Evolutionary conservation across 2,888 invertebrate species (phyloP).

Genomic region (Agrotis clavis): DNA sequence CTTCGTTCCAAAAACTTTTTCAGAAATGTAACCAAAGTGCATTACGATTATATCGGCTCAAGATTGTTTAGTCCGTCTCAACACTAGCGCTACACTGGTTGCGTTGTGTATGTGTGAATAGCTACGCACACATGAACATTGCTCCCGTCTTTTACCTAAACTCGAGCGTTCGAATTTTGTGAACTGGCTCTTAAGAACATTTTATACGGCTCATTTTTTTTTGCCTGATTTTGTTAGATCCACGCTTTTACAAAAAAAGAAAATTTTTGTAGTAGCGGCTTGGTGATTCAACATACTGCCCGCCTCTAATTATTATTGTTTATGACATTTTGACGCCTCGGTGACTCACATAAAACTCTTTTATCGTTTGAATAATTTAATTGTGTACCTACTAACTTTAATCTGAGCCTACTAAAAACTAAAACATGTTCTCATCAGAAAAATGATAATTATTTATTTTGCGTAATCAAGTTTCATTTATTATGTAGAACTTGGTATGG

Average conservation of each 20-base stretch:
- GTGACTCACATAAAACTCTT: constrained; percentile 50
- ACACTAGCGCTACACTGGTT: too few species aligned
- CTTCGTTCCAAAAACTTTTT: too few species aligned
- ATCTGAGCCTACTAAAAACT: constrained; percentile 12
- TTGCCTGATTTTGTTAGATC: constrained; percentile 1
- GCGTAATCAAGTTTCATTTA: constrained; percentile 11
- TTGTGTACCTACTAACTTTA: constrained; percentile 19
- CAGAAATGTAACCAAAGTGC: too few species aligned
- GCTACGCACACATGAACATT: too few species aligned
- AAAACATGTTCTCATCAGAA: constrained; percentile 27
- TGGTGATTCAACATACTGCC: constrained; percentile 30
- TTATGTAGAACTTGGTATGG: background rate
- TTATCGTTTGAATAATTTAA: constrained; percentile 56
- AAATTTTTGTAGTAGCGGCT: constrained; percentile 20
- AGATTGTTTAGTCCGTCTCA: too few species aligned
- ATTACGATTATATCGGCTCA: too few species aligned
- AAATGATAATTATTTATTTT: background rate
- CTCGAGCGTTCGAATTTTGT: too few species aligned
- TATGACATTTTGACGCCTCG: constrained; percentile 34
- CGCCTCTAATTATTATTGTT: constrained; percentile 38
- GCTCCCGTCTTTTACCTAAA: too few species aligned
- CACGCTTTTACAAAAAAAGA: constrained; percentile 1
- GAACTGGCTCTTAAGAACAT: too few species aligned
- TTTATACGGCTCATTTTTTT: constrained; percentile 1
- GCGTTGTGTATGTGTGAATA: too few species aligned